phyloP scores from a whole-genome alignment of 2,113 vertebrate species.

The Rana temporaria region DNA sequence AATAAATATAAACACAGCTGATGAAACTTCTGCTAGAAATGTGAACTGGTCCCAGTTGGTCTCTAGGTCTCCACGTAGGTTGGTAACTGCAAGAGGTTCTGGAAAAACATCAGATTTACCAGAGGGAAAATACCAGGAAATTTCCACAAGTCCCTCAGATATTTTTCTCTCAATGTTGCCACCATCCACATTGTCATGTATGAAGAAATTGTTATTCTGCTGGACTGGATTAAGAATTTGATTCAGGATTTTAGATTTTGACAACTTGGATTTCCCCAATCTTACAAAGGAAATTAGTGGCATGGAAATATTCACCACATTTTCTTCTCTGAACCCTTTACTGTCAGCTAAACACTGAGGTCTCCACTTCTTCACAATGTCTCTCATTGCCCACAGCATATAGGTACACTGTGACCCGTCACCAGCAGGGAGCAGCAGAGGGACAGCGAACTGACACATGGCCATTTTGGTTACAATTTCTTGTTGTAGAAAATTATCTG shows the following conservation, averaged over 20 bases:
- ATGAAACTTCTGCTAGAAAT: slow-evolving; percentile 62
- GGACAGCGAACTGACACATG: too few species aligned
- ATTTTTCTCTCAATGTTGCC: slow-evolving; percentile 68
- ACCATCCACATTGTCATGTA: slow-evolving; percentile 69
- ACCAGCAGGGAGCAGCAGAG: too few species aligned
- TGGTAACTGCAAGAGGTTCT: slow-evolving; percentile 65
- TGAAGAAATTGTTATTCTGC: slow-evolving; percentile 69
- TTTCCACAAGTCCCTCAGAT: slow-evolving; percentile 77
- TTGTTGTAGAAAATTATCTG: too few species aligned
- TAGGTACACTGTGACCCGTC: too few species aligned
- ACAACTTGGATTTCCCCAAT: slow-evolving; percentile 69
- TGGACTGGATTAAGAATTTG: slow-evolving; percentile 68
- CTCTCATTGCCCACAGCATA: too few species aligned
- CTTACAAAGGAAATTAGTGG: slow-evolving; percentile 78
- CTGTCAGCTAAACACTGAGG: slow-evolving; percentile 38
- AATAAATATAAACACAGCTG: slow-evolving; percentile 65
- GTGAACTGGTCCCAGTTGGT: slow-evolving; percentile 43
- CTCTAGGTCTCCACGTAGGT: slow-evolving; percentile 65
- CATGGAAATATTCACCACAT: slow-evolving; percentile 69
- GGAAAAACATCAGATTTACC: slow-evolving; percentile 62
- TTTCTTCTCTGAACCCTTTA: slow-evolving; percentile 31
- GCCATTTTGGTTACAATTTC: too few species aligned
- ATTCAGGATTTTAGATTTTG: slow-evolving; percentile 64
- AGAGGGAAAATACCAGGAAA: slow-evolving; percentile 75
- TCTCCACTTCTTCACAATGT: slow-evolving; percentile 61